phyloP scores from a whole-genome alignment of 2,113 vertebrate species.

The Tachysurus vachellii region DNA sequence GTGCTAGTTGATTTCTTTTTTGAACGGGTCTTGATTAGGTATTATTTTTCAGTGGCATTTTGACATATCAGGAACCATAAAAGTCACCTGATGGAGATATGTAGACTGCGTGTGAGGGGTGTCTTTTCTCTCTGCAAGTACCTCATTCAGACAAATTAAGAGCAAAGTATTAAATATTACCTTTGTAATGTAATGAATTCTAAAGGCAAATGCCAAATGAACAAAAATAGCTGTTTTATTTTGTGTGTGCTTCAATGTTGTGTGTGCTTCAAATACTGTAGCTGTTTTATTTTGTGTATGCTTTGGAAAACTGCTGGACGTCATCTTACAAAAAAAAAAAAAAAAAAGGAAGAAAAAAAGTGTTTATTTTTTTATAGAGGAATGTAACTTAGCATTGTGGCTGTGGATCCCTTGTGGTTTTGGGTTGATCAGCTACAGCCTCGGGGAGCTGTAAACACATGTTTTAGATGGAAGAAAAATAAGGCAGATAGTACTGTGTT shows the following conservation, averaged over 20 bases:
- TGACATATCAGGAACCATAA: neutral
- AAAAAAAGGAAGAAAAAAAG: no score
- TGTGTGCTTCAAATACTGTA: neutral
- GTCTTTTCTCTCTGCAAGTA: neutral
- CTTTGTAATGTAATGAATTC: neutral
- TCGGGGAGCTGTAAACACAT: neutral
- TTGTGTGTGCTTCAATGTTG: neutral
- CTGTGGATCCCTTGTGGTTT: neutral
- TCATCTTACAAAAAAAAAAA: neutral
- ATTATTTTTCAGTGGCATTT: neutral
- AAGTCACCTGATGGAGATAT: neutral
- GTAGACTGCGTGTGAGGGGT: neutral
- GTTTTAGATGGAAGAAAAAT: neutral
- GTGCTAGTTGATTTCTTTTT: conserved; percentile 2
- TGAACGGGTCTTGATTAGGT: neutral
- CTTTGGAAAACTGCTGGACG: neutral
- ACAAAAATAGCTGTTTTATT: neutral
- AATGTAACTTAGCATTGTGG: neutral
- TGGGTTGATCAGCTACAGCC: neutral
- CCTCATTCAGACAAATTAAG: neutral
- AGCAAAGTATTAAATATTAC: neutral
- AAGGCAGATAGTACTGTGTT: neutral
- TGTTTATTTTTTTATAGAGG: neutral
- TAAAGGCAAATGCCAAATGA: neutral
- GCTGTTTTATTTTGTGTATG: neutral